Percentiles rank a stretch among this genome's conserved stretches.
Evolutionary conservation across 2,888 invertebrate genomes (phyloP).

Genomic region (Diadromus collaris): DNA sequence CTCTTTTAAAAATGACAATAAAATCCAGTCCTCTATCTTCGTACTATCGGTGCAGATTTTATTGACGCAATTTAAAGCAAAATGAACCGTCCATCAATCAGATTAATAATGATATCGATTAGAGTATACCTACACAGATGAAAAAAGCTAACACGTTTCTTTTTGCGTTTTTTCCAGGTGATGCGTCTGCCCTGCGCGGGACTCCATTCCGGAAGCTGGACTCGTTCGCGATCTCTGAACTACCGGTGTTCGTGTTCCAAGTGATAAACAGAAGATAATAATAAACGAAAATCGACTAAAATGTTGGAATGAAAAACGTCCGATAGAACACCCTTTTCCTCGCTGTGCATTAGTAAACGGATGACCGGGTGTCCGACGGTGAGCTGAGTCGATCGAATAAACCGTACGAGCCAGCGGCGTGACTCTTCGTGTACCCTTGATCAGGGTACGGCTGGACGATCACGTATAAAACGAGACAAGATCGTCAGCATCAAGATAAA

Average conservation of each 20-base stretch:
- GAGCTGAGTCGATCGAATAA: constrained; percentile 14
- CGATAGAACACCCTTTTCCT: background rate
- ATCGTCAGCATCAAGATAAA: constrained; percentile 77
- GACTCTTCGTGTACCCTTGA: constrained; percentile 68
- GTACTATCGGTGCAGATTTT: background rate
- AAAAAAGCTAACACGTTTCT: constrained; percentile 3
- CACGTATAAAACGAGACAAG: constrained; percentile 60
- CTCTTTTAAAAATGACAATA: background rate
- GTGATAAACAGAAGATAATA: background rate
- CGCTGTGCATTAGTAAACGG: constrained; percentile 14
- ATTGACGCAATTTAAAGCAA: background rate
- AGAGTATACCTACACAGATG: too few relatives aligned
- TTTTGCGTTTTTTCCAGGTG: constrained; percentile 70
- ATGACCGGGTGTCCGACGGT: constrained; percentile 31
- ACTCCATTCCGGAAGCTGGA: constrained; percentile 32
- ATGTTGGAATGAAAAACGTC: constrained; percentile 11
- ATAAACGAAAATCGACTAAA: background rate
- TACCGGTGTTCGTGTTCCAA: constrained; percentile 13
- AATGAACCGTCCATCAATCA: background rate
- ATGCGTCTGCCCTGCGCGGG: constrained; percentile 64
- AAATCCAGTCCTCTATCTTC: background rate
- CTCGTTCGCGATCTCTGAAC: background rate
- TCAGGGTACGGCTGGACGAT: constrained; percentile 71
- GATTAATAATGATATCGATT: background rate
- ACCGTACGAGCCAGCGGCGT: background rate